Evolutionary conservation across 1,140 invertebrate genomes (phyloP), one percentile per base, ranked within the genome.

Genomic region (Colletes gigas): DNA sequence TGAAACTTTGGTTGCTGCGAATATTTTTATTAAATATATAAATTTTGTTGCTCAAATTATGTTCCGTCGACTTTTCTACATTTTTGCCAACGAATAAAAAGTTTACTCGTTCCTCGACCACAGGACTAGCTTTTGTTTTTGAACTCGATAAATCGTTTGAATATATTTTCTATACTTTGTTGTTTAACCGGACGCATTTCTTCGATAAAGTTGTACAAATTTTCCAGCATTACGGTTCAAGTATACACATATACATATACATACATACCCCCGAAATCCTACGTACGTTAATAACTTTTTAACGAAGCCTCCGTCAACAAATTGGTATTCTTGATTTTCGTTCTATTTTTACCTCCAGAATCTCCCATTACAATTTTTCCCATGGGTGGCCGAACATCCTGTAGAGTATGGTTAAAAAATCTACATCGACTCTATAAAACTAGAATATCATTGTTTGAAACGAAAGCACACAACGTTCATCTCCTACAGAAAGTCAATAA

Each of bases 401-500:
- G 9, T 47, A 6, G 9, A 47, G 9, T 47, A 47, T 9, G 44
- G 6, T 8, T 47, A 47, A 47, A 47, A 47, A 6, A 9, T 47
- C 9, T 47, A 9, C 59, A 12, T 17, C 41, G 9, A 12, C 14
- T 17, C 17, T 3, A 57, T 10, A 8, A 59, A 59, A 21, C 57
- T 1, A 4, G 8, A 21, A 59, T 55, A 4, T 55, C 9, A 47
- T 6, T 5, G 41, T 50, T 75, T 6, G 9, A n/a, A 55, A 41
- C 39, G 73, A 65, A 41, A 15, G 30, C 19, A 41, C 60, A 17
- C 30, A 30, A 76, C 21, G 63, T 47, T 76, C 67, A 67, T 67
- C 63, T 76, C 39, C 19, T n/a, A 19, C 15, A 3, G 8, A 59
- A 52, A 69, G 57, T 63, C 57, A 72, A 63, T 30, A 78, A 17